Base-by-base conservation (phyloP, 2,888 invertebrate genomes). In the Epinotia demarniana region DNA sequence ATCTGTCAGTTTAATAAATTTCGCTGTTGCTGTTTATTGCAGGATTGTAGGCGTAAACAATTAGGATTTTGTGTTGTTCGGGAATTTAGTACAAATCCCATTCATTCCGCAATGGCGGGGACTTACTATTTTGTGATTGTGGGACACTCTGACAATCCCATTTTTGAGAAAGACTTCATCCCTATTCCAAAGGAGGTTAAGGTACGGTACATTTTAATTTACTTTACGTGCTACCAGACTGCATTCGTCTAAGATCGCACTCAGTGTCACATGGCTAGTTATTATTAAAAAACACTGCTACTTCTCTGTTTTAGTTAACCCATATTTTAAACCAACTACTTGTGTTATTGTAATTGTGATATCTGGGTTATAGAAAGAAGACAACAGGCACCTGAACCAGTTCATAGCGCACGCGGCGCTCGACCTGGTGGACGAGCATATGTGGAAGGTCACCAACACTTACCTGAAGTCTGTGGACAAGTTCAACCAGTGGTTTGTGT, bases 401-500 rank as follows among this genome's bases (percentile, higher is more conserved):
- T 99, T 99, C 88, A 99, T 99, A 81, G 99, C 99, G 0, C 99
- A 99, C 89, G 99, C 99, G n/a, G 98, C 99, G 0, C 90, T 99
- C 69, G 99, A 99, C 91, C 94, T 99, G 74, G 98, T 99, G 0
- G 99, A 99, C 87, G 99, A 99, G 86, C 98, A 99, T 87, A 97
- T 99, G 95, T 98, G 99, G 98, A 98, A 98, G 86, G 98, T 98
- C 0, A 97, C 97, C 49, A 98, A 97, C 84, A 99, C 99, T 96
- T 99, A 99, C 89, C 95, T 99, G 19, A 99, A 99, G 92, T 97
- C 98, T 12, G 98, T 99, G 0, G 99, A 99, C 87, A 99, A 99
- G 86, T 99, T 99, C 88, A 99, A 99, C 92, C 99, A 99, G 87
- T 99, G 99, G 99, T 98, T 98, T 92, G 99, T 99, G 2, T 99